phyloP scores from a whole-genome alignment of 2,113 vertebrate genomes.

The Panthera leo region DNA sequence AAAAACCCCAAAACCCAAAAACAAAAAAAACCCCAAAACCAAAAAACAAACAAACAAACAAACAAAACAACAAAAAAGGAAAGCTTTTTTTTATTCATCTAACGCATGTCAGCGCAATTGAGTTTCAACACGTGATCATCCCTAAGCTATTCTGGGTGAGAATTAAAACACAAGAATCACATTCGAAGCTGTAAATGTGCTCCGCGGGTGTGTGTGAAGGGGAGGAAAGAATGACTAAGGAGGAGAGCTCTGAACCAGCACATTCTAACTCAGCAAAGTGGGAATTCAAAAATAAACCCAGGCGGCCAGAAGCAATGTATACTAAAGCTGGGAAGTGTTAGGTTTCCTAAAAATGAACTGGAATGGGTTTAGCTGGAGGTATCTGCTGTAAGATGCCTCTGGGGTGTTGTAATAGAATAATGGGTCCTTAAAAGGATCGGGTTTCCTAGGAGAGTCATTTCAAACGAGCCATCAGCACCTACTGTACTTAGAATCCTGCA shows the following conservation, averaged over 20 bases:
- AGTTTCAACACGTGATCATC: slow-evolving; percentile 60
- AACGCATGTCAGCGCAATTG: background rate
- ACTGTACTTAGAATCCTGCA: background rate
- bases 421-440: background rate
- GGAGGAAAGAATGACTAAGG: background rate
- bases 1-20: background rate
- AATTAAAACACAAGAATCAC: slow-evolving; percentile 66
- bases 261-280: background rate
- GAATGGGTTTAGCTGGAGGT: background rate
- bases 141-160: slow-evolving; percentile 60
- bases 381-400: slow-evolving; percentile 26
- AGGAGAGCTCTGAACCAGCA: background rate
- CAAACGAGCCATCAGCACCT: background rate
- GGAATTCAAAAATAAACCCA: slow-evolving; percentile 63
- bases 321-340: background rate
- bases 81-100: slow-evolving; percentile 43
- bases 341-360: slow-evolving; percentile 41
- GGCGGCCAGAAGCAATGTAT: slow-evolving; percentile 42
- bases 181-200: slow-evolving; percentile 57
- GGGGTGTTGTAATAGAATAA: background rate
- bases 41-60: background rate
- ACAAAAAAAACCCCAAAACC: background rate
- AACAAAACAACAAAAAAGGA: background rate
- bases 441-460: background rate
- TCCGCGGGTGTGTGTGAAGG: background rate